Evolutionary conservation across 2,113 vertebrate genomes (phyloP).

Genomic region (Lepus americanus): DNA sequence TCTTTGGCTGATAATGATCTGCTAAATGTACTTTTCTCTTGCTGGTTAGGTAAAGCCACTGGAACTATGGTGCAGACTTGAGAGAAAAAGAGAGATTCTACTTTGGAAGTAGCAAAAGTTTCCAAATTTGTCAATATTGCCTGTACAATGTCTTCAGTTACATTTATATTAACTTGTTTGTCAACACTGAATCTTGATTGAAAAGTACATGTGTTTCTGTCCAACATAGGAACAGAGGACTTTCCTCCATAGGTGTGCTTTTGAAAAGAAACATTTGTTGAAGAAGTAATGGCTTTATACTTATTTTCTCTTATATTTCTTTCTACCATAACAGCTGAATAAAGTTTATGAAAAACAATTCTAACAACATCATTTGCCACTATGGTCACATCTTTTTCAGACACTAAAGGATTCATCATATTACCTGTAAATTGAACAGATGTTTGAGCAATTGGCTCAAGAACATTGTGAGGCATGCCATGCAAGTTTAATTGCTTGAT

Average conservation of each 20-base stretch:
- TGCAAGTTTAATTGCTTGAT: constrained; percentile 59
- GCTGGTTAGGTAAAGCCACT: not conserved
- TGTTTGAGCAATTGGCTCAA: constrained; percentile 4
- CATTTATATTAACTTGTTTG: constrained; percentile 45
- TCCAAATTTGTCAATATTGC: constrained; percentile 75
- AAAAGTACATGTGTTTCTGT: not conserved
- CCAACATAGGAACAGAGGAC: not conserved
- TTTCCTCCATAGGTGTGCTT: not conserved
- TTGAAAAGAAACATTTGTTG: constrained; percentile 65
- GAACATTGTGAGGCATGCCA: not conserved
- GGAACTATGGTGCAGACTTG: constrained; percentile 53
- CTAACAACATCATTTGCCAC: constrained; percentile 74
- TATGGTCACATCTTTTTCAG: constrained; percentile 75
- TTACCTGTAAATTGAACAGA: constrained; percentile 10
- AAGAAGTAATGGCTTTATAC: constrained; percentile 67
- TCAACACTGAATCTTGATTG: constrained; percentile 47
- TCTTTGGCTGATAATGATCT: constrained; percentile 47
- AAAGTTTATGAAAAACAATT: constrained; percentile 79
- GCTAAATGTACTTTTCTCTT: not conserved
- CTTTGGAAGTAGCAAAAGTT: constrained; percentile 77
- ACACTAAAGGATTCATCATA: constrained; percentile 59
- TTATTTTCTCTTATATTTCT: constrained; percentile 33
- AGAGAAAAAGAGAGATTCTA: constrained; percentile 73
- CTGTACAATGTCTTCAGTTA: constrained; percentile 78
- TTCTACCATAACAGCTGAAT: constrained; percentile 60